Percentiles rank a stretch among this genome's conserved stretches.
These are phyloP conservation scores for Scortum barcoo DNA, from an alignment of 2,113 vertebrate genomes.

Conservation along the genomic window DNA sequence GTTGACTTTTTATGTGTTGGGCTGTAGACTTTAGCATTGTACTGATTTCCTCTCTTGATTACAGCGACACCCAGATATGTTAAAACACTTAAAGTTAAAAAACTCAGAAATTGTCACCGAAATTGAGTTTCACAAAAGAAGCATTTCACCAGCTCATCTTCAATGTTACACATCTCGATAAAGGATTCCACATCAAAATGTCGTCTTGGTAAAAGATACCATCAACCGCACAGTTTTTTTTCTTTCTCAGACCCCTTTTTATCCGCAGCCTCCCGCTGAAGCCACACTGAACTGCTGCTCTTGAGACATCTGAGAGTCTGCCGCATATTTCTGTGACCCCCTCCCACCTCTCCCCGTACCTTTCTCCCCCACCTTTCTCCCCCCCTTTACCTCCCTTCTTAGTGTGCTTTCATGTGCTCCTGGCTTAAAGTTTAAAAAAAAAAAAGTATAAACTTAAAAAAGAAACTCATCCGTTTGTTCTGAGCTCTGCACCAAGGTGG, in stretches of 20 bases:
- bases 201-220: constrained; percentile 38
- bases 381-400: not conserved
- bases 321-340: constrained; percentile 11
- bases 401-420: constrained; percentile 10
- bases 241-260: not conserved
- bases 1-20: not conserved
- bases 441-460: constrained; percentile 23
- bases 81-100: not conserved
- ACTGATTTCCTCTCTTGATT: not conserved
- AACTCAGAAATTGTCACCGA: not conserved
- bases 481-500: constrained; percentile 22
- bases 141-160: not conserved
- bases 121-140: not conserved
- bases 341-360: not conserved
- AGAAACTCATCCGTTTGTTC: constrained; percentile 16
- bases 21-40: not conserved
- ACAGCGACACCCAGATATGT: not conserved
- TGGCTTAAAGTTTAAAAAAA: not conserved
- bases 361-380: no score
- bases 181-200: constrained; percentile 42
- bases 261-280: constrained; percentile 18
- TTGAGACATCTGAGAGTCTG: constrained; percentile 35
- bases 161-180: not conserved
- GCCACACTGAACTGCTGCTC: constrained; percentile 29
- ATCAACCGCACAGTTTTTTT: constrained; percentile 24